Evolutionary conservation across 2,797 vertebrate species (phyloP), one percentile per base, ranked within the genome.

Genomic region (Cynopterus sphinx): DNA sequence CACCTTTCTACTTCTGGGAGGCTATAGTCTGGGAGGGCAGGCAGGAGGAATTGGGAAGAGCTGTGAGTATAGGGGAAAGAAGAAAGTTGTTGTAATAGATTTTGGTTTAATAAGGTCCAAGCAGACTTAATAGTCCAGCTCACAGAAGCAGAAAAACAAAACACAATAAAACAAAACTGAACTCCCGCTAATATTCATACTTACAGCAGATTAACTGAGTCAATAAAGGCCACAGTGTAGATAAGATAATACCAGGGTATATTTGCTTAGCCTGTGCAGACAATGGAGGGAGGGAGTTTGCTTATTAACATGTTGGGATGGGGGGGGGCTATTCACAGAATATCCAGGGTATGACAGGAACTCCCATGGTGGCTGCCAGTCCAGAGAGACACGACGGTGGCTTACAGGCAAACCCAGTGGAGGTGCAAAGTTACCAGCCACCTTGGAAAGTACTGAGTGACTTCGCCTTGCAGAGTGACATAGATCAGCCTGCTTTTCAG

Each of bases 401-500:
- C 98, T 98, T 99, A 87, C 99, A 99, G 98, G 99, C 99, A 36
- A 99, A 99, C 98, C 99, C 99, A 12, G 99, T 99, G 98, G 99
- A 99, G 98, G 99, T 99, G 97, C 99, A 99, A 98, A 99, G 99
- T 98, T 99, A 99, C 99, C 99, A 99, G 97, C 99, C 99, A 2
- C 99, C 99, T 92, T 99, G 99, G 99, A 99, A 99, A 98, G 99
- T 99, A 96, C 99, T 99, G 97, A 99, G 99, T 95, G 99, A 99
- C 99, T 99, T 99, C 98, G 99, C 99, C 73, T 98, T 99, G 98
- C 99, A 99, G 98, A 99, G 99, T 98, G 99, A 99, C 99, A 99
- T 99, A 97, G 99, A 99, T 97, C 99, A 99, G 98, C 99, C 99
- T 86, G 99, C 99, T 94, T 99, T 99, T 98, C 99, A 99, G 97